Percentiles rank a stretch among this genome's conserved stretches.
These are phyloP conservation scores for Arctopsyche grandis DNA, from an alignment of 1,140 invertebrate genomes.

Conservation along the genomic window DNA sequence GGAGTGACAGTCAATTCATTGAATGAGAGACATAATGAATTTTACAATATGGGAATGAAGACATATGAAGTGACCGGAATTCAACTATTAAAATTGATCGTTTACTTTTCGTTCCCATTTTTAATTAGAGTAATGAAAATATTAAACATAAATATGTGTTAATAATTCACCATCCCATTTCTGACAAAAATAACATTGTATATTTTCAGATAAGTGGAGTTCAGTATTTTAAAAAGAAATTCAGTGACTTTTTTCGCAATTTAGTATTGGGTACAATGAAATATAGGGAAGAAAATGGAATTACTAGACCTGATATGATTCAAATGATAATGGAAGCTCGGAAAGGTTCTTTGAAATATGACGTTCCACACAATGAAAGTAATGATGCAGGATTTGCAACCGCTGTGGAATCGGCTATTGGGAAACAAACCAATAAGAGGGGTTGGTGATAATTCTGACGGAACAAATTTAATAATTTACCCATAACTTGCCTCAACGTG, in stretches of 20 bases:
- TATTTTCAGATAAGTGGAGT: no score
- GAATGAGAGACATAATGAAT: constrained; percentile 60
- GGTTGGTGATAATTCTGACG: constrained; percentile 32
- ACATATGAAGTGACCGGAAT: constrained; percentile 50
- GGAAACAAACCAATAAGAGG: constrained; percentile 43
- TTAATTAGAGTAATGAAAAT: constrained; percentile 21
- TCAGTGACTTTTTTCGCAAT: constrained; percentile 54
- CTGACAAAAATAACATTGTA: no score
- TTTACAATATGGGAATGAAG: constrained; percentile 57
- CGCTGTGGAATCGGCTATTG: constrained; percentile 55
- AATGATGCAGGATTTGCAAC: constrained; percentile 56
- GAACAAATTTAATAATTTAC: no score
- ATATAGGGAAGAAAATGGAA: constrained; percentile 56
- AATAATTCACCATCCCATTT: no score
- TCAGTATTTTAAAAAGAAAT: no score
- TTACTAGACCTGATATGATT: constrained; percentile 62
- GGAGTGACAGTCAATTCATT: constrained; percentile 65
- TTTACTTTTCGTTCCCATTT: constrained; percentile 26
- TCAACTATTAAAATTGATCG: no score
- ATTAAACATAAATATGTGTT: not conserved
- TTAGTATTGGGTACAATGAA: constrained; percentile 56
- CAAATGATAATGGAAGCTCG: constrained; percentile 61
- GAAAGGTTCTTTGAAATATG: constrained; percentile 50
- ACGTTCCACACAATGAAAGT: not conserved
- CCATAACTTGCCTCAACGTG: no score